Conservation (phyloP, 2,113 vertebrate species). For the Microcebus murinus region DNA sequence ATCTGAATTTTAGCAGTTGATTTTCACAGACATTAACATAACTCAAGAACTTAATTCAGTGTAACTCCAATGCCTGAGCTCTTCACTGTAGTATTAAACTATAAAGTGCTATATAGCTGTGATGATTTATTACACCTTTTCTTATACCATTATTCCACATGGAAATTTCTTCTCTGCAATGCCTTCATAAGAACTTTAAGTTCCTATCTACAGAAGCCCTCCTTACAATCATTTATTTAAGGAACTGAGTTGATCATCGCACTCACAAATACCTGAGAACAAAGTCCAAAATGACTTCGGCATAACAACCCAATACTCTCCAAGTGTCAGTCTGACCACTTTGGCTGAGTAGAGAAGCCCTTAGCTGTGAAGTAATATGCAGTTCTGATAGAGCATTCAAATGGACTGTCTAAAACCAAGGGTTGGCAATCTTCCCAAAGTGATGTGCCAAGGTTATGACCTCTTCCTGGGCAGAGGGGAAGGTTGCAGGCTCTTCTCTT, state of each 20-base stretch:
- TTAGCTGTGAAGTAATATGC: background rate
- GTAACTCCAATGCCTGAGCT: background rate
- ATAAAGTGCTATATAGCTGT: slow-evolving; percentile 40
- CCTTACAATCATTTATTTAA: slow-evolving; percentile 31
- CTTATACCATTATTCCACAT: slow-evolving; percentile 16
- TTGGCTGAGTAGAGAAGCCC: background rate
- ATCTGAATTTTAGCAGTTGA: slow-evolving; percentile 37
- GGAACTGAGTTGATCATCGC: background rate
- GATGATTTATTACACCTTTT: slow-evolving; percentile 41
- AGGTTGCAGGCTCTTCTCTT: background rate
- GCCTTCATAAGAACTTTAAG: slow-evolving; percentile 13
- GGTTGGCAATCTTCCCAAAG: background rate
- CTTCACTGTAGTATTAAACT: slow-evolving; percentile 31
- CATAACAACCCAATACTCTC: background rate
- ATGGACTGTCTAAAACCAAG: background rate
- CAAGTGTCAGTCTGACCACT: background rate
- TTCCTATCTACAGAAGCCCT: background rate
- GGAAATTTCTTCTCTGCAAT: background rate
- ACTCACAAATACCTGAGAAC: slow-evolving; percentile 1
- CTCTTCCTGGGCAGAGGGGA: background rate
- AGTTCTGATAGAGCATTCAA: background rate
- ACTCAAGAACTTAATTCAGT: slow-evolving; percentile 47
- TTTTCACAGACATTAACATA: slow-evolving; percentile 44
- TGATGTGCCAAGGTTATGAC: background rate
- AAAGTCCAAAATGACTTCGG: background rate